phyloP scores from a whole-genome alignment of 2,113 vertebrate genomes.

The Gobiocypris rarus region DNA sequence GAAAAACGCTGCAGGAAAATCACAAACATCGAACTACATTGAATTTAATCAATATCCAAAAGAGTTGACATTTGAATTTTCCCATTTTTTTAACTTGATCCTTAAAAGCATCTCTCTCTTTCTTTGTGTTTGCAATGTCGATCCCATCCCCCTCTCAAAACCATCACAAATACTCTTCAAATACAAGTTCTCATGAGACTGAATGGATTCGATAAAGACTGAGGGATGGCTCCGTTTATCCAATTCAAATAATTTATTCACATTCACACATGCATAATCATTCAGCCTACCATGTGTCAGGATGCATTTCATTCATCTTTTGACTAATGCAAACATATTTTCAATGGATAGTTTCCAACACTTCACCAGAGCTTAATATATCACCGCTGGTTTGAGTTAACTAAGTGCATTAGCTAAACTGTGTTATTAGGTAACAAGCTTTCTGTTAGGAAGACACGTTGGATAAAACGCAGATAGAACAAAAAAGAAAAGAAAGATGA shows the following conservation, averaged over 20 bases:
- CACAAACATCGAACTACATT: constrained; percentile 16
- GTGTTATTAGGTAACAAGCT: background rate
- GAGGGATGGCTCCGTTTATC: background rate
- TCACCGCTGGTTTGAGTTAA: background rate
- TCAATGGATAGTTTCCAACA: background rate
- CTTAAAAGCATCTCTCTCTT: background rate
- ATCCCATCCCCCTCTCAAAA: background rate
- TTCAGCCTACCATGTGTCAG: background rate
- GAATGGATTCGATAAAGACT: constrained; percentile 1
- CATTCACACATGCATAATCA: constrained; percentile 39
- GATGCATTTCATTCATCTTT: background rate
- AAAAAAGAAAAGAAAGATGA: background rate
- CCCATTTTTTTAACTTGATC: background rate
- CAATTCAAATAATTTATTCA: constrained; percentile 5
- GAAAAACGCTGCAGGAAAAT: background rate
- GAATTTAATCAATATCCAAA: constrained; percentile 16
- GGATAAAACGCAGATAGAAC: constrained; percentile 9
- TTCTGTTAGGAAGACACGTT: background rate
- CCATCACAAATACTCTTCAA: constrained; percentile 4
- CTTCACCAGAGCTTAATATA: background rate
- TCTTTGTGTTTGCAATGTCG: background rate
- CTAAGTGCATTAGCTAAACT: background rate
- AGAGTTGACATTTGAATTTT: background rate
- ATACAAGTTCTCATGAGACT: background rate
- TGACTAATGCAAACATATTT: background rate